These are phyloP conservation scores for Troglohyphantes excavatus DNA, from an alignment of 2,888 invertebrate species.

Conservation along the genomic window DNA sequence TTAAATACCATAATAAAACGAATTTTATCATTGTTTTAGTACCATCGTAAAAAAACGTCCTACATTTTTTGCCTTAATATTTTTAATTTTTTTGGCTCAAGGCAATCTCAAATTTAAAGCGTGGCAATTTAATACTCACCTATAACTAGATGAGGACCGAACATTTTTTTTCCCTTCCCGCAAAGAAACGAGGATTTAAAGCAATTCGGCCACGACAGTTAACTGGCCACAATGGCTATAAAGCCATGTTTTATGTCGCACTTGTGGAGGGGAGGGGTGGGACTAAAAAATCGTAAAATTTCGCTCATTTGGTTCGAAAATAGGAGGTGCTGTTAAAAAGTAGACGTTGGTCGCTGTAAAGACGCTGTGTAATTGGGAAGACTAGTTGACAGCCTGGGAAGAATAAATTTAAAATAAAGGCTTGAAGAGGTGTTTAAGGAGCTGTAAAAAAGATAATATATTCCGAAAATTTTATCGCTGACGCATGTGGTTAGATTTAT, in stretches of 20 bases:
- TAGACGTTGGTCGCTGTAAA: constrained; percentile 15
- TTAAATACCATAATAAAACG: constrained; percentile 78
- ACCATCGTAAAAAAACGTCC: constrained; percentile 67
- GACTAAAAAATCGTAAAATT: constrained; percentile 75
- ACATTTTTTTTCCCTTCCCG: not conserved
- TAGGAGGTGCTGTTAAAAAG: constrained; percentile 52
- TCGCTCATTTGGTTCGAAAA: constrained; percentile 73
- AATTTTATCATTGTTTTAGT: constrained; percentile 78
- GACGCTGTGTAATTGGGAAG: constrained; percentile 58
- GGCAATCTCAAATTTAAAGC: constrained; percentile 77
- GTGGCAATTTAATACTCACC: constrained; percentile 75
- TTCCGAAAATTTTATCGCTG: constrained; percentile 67
- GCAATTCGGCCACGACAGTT: constrained; percentile 68
- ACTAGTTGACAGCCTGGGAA: constrained; percentile 41
- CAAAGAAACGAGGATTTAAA: constrained; percentile 69
- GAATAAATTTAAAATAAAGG: constrained; percentile 72
- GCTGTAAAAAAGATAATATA: constrained; percentile 48
- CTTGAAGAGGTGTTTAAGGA: constrained; percentile 55
- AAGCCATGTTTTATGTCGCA: constrained; percentile 77
- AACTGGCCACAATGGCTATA: constrained; percentile 77
- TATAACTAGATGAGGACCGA: constrained; percentile 10
- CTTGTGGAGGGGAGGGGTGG: constrained; percentile 49
- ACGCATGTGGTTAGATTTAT: constrained; percentile 13
- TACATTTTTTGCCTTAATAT: constrained; percentile 4
- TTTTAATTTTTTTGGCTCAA: constrained; percentile 31